A percentile compares a stretch with the other conserved stretches of the same genome.
These are phyloP conservation scores for Silurus glanis DNA, from an alignment of 2,113 vertebrate genomes.

Conservation along the genomic window DNA sequence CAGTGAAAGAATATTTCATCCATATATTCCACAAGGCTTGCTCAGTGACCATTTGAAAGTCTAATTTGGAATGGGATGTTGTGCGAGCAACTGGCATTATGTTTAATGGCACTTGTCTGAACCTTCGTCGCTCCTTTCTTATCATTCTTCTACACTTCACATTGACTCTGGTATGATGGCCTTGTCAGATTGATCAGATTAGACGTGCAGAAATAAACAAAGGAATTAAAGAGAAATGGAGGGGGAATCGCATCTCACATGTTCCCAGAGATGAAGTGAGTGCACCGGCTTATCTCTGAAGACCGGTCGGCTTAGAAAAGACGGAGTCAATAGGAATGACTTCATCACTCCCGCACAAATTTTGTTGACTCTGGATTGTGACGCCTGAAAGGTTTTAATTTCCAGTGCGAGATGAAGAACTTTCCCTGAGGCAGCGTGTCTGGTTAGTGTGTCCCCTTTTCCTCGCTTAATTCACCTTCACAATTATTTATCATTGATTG, in stretches of 20 bases:
- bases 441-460: neutral
- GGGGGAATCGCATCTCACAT: neutral
- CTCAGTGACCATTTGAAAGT: conserved; percentile 47
- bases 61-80: conserved; percentile 20
- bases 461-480: conserved; percentile 1
- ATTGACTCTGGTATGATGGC: neutral
- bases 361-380: conserved; percentile 1
- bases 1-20: conserved; percentile 31
- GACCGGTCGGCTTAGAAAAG: conserved; percentile 15
- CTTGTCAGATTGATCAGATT: conserved; percentile 17
- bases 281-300: neutral
- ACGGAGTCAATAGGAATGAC: conserved; percentile 9
- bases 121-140: neutral
- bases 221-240: neutral
- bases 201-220: conserved; percentile 8
- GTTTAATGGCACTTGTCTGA: conserved; percentile 23
- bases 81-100: conserved; percentile 13
- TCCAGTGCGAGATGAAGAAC: conserved; percentile 20
- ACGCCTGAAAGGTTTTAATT: conserved; percentile 44
- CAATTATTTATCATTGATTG: conserved; percentile 5
- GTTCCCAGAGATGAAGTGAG: neutral
- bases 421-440: conserved; percentile 18
- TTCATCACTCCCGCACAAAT: conserved; percentile 23
- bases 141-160: neutral
- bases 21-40: conserved; percentile 15